phyloP scores from a whole-genome alignment of 2,113 vertebrate species.

The Poecilia latipinna region DNA sequence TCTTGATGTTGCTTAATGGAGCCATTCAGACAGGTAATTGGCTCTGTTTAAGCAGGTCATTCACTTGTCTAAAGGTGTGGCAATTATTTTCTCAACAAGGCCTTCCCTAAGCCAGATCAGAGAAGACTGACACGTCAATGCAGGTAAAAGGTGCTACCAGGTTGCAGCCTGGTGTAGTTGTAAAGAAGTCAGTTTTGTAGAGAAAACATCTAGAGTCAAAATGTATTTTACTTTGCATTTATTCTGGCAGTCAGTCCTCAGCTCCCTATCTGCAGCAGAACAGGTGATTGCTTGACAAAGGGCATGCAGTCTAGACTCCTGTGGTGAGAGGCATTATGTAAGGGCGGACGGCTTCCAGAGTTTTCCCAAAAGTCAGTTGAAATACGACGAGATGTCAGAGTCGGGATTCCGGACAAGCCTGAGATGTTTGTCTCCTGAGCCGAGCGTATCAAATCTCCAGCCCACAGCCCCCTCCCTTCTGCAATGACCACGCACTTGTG shows the following conservation, averaged over 20 bases:
- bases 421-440: conserved; percentile 47
- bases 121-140: neutral
- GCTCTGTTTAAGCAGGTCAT: neutral
- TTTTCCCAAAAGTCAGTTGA: conserved; percentile 50
- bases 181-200: neutral
- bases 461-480: conserved; percentile 5
- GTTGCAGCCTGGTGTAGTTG: neutral
- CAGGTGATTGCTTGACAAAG: conserved; percentile 25
- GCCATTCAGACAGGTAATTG: neutral
- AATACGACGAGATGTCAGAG: conserved; percentile 49
- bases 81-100: neutral
- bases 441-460: conserved; percentile 48
- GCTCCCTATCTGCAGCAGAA: conserved; percentile 10
- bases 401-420: conserved; percentile 47
- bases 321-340: conserved; percentile 27
- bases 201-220: neutral
- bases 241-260: conserved; percentile 21
- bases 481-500: conserved; percentile 11
- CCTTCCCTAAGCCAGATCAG: neutral
- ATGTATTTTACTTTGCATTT: neutral
- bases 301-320: conserved; percentile 19
- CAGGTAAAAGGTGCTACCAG: neutral
- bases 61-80: neutral
- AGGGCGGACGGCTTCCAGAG: conserved; percentile 6
- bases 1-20: neutral